These are phyloP conservation scores for Telmatherina bonti DNA, from an alignment of 2,797 vertebrate genomes.

Conservation along the genomic window DNA sequence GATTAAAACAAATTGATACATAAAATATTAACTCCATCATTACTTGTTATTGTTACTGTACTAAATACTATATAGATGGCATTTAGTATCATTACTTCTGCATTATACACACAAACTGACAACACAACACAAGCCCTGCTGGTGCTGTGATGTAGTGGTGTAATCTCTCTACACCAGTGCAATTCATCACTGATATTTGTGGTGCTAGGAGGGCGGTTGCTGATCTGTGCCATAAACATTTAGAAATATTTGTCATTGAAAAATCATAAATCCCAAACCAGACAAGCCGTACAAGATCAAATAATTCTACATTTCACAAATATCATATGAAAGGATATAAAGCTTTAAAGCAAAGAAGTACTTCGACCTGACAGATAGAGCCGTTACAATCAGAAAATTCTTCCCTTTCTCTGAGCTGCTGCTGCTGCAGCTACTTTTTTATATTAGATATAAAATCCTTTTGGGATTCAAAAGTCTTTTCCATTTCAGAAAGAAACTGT, in stretches of 20 bases:
- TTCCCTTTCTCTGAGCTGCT: background rate
- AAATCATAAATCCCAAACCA: background rate
- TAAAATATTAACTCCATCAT: background rate
- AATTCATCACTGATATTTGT: too few relatives aligned
- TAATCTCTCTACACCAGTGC: too few relatives aligned
- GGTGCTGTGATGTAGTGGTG: too few relatives aligned
- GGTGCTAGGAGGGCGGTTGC: too few relatives aligned
- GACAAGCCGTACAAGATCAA: background rate
- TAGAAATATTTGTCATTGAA: too few relatives aligned
- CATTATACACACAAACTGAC: too few relatives aligned
- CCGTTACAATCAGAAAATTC: background rate
- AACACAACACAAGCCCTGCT: too few relatives aligned
- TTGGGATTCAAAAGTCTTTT: background rate
- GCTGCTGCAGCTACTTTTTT: background rate
- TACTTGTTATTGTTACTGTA: background rate
- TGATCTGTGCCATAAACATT: too few relatives aligned
- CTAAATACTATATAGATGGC: conserved; percentile 5
- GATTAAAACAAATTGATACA: too few relatives aligned
- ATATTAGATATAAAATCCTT: background rate
- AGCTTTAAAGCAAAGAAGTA: background rate
- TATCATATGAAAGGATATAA: background rate
- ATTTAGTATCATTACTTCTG: conserved; percentile 5
- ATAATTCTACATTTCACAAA: background rate
- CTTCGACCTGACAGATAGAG: background rate
- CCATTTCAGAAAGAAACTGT: background rate